Base-by-base conservation (phyloP, 2,888 invertebrate species). In the Lithodes maja region DNA sequence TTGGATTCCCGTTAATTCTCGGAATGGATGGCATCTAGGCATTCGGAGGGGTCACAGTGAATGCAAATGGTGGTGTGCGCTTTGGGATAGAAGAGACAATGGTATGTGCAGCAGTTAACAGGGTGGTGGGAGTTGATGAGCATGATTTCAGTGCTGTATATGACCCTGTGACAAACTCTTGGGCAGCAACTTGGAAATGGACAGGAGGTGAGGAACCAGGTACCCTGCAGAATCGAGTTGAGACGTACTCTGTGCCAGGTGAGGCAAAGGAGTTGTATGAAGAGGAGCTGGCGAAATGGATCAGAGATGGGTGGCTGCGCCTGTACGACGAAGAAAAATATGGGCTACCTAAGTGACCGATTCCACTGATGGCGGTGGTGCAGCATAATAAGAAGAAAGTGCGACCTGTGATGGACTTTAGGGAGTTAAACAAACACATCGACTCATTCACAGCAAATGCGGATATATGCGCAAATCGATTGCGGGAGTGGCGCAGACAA, bases 291-390 rank as follows among this genome's bases (percentile, higher is more conserved):
- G 68, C 50, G 7, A 15, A 15, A 17, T 87, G 83, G 88, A 83
- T 84, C 3, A 71, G n/a, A 3, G 71, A 83, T 53, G 87, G 83
- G 2, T 75, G 87, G 83, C 50, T 88, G n/a, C 12, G 54, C 2
- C 79, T 54, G 68, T 69, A 80, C 17, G 87, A 80, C 49, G 71
- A 84, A 71, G 52, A 49, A n/a, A 68, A 68, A n/a, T 55, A 78
- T 17, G 83, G 83, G 2, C 61, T 69, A 49, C 1, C 9, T 1
- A 83, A 82, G 78, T 75, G 50, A 49, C 82, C 52, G 17, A 84
- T 88, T 78, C 88, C 88, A 12, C 54, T 88, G 71, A 89, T 84
- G 89, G 89, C 81, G 9, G 84, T 89, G 15, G 15, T 69, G 9
- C 89, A 89, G 81, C 80, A 3, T 15, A 83, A 86, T 52, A 85